phyloP scores from a whole-genome alignment of 2,797 vertebrate species.

The Atherinosoma microstoma region DNA sequence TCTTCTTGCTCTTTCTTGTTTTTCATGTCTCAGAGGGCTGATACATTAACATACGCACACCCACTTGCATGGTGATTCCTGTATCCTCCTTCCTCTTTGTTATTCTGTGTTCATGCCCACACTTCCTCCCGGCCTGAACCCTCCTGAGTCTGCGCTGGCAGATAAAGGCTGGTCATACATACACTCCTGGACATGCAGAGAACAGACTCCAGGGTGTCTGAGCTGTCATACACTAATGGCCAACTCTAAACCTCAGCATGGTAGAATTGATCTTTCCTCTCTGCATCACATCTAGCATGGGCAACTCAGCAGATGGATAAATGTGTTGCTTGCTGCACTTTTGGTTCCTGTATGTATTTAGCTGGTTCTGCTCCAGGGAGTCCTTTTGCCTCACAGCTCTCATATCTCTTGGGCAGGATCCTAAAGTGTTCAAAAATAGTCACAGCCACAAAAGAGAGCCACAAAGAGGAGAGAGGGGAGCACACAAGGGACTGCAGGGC shows the following conservation, averaged over 20 bases:
- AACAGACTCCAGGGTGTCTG: conserved; percentile 1
- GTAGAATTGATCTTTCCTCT: background rate
- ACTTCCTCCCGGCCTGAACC: conserved; percentile 45
- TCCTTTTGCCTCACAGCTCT: conserved; percentile 41
- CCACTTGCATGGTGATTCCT: conserved; percentile 39
- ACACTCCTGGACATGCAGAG: conserved; percentile 5
- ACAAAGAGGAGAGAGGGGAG: conserved; percentile 48
- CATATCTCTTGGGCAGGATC: conserved; percentile 53
- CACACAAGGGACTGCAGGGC: conserved; percentile 68
- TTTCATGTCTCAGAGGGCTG: conserved; percentile 1
- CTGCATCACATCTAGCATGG: background rate
- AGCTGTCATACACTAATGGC: conserved; percentile 12
- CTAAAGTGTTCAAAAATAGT: conserved; percentile 71
- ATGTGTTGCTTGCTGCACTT: conserved; percentile 11
- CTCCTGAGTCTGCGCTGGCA: conserved; percentile 39
- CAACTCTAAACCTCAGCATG: background rate
- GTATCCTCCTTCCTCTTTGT: conserved; percentile 57
- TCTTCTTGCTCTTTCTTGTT: background rate
- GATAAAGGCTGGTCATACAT: conserved; percentile 35
- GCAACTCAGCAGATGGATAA: background rate
- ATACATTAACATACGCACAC: conserved; percentile 20
- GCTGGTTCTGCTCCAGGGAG: conserved; percentile 15
- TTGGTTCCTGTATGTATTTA: conserved; percentile 2
- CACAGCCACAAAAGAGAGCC: conserved; percentile 64
- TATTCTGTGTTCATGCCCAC: conserved; percentile 47